Evolutionary conservation across 2,113 vertebrate genomes (phyloP), one percentile per base, ranked within the genome.

Genomic region (Corythoichthys intestinalis): DNA sequence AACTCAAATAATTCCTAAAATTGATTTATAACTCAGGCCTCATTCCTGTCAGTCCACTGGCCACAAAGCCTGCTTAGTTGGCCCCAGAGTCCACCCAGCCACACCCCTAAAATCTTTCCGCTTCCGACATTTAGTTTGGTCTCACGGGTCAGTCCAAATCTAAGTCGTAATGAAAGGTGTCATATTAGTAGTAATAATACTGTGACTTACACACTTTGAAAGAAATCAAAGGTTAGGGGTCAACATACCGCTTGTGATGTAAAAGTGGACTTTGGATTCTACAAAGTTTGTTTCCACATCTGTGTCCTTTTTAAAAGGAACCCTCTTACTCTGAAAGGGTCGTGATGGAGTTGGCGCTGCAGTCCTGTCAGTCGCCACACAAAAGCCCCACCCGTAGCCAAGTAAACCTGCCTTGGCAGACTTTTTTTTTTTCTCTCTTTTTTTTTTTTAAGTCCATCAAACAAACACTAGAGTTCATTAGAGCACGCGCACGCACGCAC

Each of bases 271-370:
- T 75, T 70, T 49, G 37, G 10, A 74, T 65, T 60, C 60, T 54
- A n/a, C 69, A 66, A 72, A 83, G 84, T 83, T 83, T 80, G 17
- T 78, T 78, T 85, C 81, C 86, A 81, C 75, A 83, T 81, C 79
- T 90, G 89, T 94, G 96, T 98, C 96, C 96, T 71, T 94, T 91
- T 78, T 93, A 91, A 93, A 58, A 94, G 90, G 76, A 75, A 81
- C 93, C 93, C 92, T 91, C 92, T 93, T 93, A 91, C 90, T 94
- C 82, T 87, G 90, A 93, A 72, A 81, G 75, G 76, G 83, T 79
- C 54, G 54, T 85, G 84, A 73, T 82, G 85, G 71, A 79, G 83
- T 76, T 79, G 83, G 70, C 81, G 84, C 72, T 80, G 85, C 71
- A 83, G 87, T 88, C 83, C 85, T 83, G 73, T 79, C 69, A 85